Evolutionary conservation across 2,797 vertebrate species (phyloP).

Genomic region (Natrix natrix): DNA sequence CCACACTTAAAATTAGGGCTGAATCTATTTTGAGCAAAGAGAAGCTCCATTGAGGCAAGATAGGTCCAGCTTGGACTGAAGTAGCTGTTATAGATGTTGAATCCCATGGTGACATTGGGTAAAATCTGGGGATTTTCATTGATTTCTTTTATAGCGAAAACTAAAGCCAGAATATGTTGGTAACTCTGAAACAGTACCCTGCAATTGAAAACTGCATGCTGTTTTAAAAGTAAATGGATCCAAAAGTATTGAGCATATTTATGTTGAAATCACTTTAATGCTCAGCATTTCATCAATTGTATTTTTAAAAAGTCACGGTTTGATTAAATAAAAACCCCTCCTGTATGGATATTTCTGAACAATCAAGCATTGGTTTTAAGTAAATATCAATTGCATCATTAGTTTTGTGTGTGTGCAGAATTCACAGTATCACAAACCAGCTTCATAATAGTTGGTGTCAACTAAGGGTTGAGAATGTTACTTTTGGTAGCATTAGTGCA

Average conservation of each 20-base stretch:
- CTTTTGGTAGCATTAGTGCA: neutral
- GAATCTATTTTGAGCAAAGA: neutral
- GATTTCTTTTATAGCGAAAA: conserved; percentile 3
- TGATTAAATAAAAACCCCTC: neutral
- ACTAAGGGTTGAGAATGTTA: too few species aligned
- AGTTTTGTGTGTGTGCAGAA: neutral
- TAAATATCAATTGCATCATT: neutral
- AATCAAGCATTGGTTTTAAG: neutral
- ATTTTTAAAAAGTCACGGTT: neutral
- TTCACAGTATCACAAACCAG: neutral
- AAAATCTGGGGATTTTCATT: neutral
- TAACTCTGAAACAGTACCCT: neutral
- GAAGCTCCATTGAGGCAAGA: conserved; percentile 3
- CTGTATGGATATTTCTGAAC: neutral
- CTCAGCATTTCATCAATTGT: neutral
- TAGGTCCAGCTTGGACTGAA: neutral
- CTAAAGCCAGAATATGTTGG: neutral
- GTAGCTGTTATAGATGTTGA: neutral
- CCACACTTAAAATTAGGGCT: neutral
- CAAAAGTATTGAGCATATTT: neutral
- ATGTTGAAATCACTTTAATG: neutral
- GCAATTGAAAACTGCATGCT: neutral
- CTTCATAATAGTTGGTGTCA: neutral
- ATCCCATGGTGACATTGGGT: conserved; percentile 3
- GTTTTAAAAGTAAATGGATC: neutral